These are phyloP conservation scores for Tricholaema leucomelas DNA, from an alignment of 2,113 vertebrate species.

Conservation along the genomic window DNA sequence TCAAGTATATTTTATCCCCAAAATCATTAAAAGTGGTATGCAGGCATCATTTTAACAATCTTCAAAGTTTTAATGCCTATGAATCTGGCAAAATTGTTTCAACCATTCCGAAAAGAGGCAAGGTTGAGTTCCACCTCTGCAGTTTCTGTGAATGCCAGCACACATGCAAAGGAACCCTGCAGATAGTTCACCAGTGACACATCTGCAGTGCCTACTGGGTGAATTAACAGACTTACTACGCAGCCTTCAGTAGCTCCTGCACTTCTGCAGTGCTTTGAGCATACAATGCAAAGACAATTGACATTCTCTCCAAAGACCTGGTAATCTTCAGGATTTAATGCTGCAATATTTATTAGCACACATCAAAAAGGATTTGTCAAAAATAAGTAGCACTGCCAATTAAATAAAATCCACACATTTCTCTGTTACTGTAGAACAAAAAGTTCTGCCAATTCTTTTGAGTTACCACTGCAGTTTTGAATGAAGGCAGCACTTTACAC, in stretches of 20 bases:
- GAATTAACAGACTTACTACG: background rate
- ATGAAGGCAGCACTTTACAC: background rate
- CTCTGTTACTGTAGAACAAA: background rate
- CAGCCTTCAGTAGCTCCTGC: background rate
- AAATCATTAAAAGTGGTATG: background rate
- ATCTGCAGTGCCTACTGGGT: fast-evolving
- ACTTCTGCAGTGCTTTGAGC: background rate
- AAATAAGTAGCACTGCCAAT: background rate
- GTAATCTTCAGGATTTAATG: slow-evolving; percentile 9
- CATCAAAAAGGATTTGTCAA: slow-evolving; percentile 29
- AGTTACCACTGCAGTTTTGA: background rate
- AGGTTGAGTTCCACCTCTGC: background rate
- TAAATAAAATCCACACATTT: background rate
- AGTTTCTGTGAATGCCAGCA: background rate
- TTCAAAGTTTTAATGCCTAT: background rate
- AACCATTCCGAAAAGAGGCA: background rate
- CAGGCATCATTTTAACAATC: background rate
- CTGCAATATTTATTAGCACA: background rate
- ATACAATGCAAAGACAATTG: background rate
- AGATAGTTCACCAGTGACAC: fast-evolving
- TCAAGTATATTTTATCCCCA: background rate
- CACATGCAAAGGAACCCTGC: fast-evolving
- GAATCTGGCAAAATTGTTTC: background rate
- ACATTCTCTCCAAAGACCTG: background rate
- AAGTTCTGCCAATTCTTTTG: background rate